Percentiles rank a stretch among this genome's conserved stretches.
Evolutionary conservation across 2,113 vertebrate species (phyloP).

Genomic region (Misgurnus anguillicaudatus): DNA sequence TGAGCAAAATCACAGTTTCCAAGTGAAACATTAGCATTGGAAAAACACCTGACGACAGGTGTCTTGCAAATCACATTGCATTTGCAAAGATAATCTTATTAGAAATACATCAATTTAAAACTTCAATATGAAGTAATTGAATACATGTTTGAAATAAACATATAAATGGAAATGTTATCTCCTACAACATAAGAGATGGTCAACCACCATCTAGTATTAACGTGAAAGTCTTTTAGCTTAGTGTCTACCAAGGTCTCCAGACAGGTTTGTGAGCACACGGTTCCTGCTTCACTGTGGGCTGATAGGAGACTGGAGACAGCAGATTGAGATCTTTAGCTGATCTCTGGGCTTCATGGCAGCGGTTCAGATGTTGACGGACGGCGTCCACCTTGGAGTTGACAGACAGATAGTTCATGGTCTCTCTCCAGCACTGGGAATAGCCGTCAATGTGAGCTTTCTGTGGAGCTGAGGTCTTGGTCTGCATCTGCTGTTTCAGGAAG

Average conservation of each 20-base stretch:
- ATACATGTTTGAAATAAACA: neutral
- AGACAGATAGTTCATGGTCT: constrained; percentile 72
- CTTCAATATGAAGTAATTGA: constrained; percentile 50
- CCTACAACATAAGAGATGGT: constrained; percentile 50
- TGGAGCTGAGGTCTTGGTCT: constrained; percentile 27
- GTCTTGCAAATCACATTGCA: neutral
- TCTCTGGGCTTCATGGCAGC: constrained; percentile 36
- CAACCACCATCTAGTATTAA: constrained; percentile 51
- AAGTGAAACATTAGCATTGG: constrained; percentile 24
- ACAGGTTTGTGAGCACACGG: constrained; percentile 49
- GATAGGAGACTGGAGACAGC: neutral
- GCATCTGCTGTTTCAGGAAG: constrained; percentile 67
- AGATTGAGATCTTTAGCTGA: neutral
- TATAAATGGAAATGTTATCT: constrained; percentile 52
- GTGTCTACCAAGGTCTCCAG: constrained; percentile 78
- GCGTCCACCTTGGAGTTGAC: constrained; percentile 66
- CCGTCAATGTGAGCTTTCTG: constrained; percentile 69
- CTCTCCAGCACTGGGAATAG: constrained; percentile 61
- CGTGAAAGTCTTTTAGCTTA: constrained; percentile 20
- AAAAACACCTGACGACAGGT: neutral
- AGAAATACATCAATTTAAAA: neutral
- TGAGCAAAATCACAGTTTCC: constrained; percentile 35
- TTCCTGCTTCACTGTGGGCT: constrained; percentile 60
- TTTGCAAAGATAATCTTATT: neutral
- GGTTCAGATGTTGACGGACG: constrained; percentile 45